Evolutionary conservation across 2,113 vertebrate species (phyloP).

Genomic region (Synodontis membranacea): DNA sequence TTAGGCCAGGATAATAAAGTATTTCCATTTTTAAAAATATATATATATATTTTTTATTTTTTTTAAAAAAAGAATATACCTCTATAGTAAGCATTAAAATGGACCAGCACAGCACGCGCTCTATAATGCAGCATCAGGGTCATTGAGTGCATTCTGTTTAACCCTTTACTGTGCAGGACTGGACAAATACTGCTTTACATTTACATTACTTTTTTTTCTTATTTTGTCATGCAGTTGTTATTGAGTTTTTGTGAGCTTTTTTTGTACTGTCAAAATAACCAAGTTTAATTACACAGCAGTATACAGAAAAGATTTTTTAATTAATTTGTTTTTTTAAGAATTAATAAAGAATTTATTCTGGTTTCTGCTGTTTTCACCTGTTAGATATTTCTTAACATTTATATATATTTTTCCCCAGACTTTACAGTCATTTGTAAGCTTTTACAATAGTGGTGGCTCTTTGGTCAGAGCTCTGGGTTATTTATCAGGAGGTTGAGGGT

Average conservation of each 20-base stretch:
- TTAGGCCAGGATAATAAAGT: neutral
- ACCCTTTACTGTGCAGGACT: neutral
- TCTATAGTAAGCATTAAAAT: neutral
- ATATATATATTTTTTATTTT: neutral
- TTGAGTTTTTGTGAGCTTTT: neutral
- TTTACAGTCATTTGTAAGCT: too few relatives aligned
- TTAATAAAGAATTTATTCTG: neutral
- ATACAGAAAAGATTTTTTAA: neutral
- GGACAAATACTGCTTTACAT: neutral
- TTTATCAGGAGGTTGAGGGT: too few relatives aligned
- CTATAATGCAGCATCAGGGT: neutral
- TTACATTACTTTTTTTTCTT: neutral
- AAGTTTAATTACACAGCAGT: neutral
- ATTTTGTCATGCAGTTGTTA: neutral
- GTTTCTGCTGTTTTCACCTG: constrained; percentile 35
- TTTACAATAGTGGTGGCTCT: too few relatives aligned
- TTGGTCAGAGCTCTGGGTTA: too few relatives aligned
- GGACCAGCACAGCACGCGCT: too few relatives aligned
- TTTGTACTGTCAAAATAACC: neutral
- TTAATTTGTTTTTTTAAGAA: neutral
- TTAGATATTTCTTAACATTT: neutral
- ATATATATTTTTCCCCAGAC: neutral
- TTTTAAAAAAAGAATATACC: neutral
- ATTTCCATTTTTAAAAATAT: neutral
- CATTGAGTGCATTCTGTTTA: constrained; percentile 27